Evolutionary conservation across 2,888 invertebrate species (phyloP).

Genomic region (Teleogryllus oceanicus): DNA sequence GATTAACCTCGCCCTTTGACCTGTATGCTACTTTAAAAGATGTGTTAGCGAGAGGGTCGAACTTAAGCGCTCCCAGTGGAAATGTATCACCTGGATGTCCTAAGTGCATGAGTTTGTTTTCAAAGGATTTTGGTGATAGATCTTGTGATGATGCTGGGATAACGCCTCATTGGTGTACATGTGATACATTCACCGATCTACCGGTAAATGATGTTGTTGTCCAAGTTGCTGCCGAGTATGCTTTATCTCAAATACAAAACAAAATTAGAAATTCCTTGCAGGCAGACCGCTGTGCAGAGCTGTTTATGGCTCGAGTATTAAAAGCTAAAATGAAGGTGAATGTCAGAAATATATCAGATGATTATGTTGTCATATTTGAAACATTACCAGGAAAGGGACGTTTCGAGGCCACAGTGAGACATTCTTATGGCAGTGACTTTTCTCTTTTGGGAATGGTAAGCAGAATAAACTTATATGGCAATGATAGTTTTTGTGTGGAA

Average conservation of each 20-base stretch:
- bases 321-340: conserved; percentile 50
- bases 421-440: conserved; percentile 41
- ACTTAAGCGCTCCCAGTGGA: neutral
- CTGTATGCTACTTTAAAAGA: conserved; percentile 68
- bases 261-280: conserved; percentile 41
- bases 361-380: conserved; percentile 64
- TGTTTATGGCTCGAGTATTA: conserved; percentile 54
- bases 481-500: conserved; percentile 54
- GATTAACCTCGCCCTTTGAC: conserved; percentile 72
- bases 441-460: conserved; percentile 58
- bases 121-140: conserved; percentile 56
- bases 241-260: conserved; percentile 47
- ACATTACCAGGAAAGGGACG: conserved; percentile 64
- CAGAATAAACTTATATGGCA: conserved; percentile 54
- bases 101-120: conserved; percentile 63
- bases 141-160: conserved; percentile 67
- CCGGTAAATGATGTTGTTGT: conserved; percentile 51
- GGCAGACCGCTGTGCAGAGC: conserved; percentile 49
- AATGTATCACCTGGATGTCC: conserved; percentile 50
- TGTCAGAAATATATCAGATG: conserved; percentile 41
- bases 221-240: conserved; percentile 52
- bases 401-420: conserved; percentile 66
- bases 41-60: conserved; percentile 50
- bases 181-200: conserved; percentile 54
- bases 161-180: conserved; percentile 73